These are phyloP conservation scores for Hyles lineata DNA, from an alignment of 2,888 invertebrate genomes.

Conservation along the genomic window DNA sequence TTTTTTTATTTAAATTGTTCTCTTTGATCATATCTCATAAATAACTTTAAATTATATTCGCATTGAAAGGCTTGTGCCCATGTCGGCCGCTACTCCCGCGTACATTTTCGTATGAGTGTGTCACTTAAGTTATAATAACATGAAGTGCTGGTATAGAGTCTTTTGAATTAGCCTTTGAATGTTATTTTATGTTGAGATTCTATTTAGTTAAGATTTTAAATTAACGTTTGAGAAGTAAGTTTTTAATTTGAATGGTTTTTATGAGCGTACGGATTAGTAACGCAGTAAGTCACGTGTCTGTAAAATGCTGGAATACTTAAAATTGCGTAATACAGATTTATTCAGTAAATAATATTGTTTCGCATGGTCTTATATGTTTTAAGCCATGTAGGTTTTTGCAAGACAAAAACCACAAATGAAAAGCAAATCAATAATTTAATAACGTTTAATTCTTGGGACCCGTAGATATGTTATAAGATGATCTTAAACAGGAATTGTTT, in stretches of 20 bases:
- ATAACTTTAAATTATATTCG: constrained; percentile 5
- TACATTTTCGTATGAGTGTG: not conserved
- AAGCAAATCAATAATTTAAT: no score
- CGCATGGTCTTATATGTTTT: no score
- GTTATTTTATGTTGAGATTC: not conserved
- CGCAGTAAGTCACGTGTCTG: not conserved
- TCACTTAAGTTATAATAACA: not conserved
- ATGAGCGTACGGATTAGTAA: not conserved
- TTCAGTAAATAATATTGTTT: no score
- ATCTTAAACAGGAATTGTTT: not conserved
- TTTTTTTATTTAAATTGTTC: constrained; percentile 13
- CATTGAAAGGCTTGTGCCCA: not conserved
- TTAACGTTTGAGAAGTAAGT: not conserved
- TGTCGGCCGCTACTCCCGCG: not conserved
- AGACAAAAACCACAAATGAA: no score
- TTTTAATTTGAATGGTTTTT: not conserved
- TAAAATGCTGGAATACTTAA: not conserved
- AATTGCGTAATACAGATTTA: no score
- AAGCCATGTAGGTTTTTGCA: no score
- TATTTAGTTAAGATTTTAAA: not conserved
- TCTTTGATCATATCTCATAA: constrained; percentile 30
- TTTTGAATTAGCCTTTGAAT: not conserved
- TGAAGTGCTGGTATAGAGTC: not conserved
- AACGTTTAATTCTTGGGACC: no score
- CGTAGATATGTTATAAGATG: not conserved